Evolutionary conservation across 2,113 vertebrate genomes (phyloP).

Genomic region (Oncorhynchus keta): DNA sequence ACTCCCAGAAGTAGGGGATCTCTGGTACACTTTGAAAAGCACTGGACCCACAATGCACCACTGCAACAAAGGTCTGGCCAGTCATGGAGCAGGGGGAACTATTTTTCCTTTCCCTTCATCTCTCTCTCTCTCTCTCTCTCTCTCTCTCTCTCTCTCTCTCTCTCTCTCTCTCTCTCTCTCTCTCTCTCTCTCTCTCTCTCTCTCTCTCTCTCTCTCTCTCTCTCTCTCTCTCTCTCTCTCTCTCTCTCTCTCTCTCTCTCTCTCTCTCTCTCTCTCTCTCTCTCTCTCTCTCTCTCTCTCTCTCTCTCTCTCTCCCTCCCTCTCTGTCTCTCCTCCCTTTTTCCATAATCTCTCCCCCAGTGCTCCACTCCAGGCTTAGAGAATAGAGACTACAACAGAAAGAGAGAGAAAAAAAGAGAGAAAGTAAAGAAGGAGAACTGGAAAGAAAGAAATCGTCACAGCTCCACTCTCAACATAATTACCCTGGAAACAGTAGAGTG

Average conservation of each 20-base stretch:
- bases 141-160: slow-evolving; percentile 4
- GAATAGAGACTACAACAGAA: slow-evolving; percentile 41
- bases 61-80: no score
- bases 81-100: no score
- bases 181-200: no score
- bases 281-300: neutral
- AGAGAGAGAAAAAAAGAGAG: slow-evolving; percentile 35
- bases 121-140: no score
- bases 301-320: neutral
- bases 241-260: no score
- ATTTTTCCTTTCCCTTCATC: slow-evolving; percentile 26
- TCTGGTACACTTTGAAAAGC: no score
- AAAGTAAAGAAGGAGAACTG: slow-evolving; percentile 28
- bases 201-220: no score
- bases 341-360: neutral
- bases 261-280: neutral
- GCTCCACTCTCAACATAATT: slow-evolving; percentile 69
- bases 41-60: no score
- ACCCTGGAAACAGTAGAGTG: slow-evolving; percentile 77
- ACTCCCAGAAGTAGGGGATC: no score
- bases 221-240: no score
- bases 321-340: slow-evolving; percentile 17
- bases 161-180: no score
- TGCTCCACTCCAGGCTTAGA: slow-evolving; percentile 24
- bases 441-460: slow-evolving; percentile 59